Conservation (phyloP, 2,113 vertebrate species). For the Amia ocellicauda region DNA sequence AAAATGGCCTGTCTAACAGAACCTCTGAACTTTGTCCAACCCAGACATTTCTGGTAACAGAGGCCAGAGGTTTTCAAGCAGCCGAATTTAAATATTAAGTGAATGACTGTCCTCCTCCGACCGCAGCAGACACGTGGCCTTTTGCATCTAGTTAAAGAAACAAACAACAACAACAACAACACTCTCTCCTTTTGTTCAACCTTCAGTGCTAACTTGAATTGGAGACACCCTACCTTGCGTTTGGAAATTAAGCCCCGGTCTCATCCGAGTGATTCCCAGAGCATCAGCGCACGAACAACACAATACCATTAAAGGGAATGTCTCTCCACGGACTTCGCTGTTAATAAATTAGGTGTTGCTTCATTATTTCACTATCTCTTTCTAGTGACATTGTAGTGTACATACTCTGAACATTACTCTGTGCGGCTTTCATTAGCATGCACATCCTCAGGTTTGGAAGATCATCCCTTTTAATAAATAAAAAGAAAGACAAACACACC, state of each 20-base stretch:
- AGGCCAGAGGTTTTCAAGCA: too few species aligned
- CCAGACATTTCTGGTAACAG: too few species aligned
- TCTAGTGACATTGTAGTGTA: slow-evolving; percentile 77
- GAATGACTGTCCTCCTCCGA: too few species aligned
- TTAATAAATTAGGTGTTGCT: slow-evolving; percentile 73
- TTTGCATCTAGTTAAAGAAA: background rate
- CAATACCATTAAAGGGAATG: slow-evolving; percentile 61
- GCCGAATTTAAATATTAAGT: too few species aligned
- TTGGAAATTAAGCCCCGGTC: background rate
- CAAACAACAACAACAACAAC: too few species aligned
- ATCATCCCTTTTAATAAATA: slow-evolving; percentile 56
- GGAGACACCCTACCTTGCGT: background rate
- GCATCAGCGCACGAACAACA: background rate
- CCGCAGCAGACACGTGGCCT: too few species aligned
- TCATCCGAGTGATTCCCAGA: background rate
- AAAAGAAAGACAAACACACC: slow-evolving; percentile 59
- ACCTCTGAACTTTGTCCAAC: too few species aligned
- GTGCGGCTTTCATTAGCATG: slow-evolving; percentile 80
- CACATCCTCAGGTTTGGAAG: slow-evolving; percentile 70
- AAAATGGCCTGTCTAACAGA: too few species aligned
- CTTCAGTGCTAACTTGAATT: background rate
- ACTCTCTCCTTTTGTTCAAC: background rate
- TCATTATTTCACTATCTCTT: slow-evolving; percentile 72
- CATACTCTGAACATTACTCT: slow-evolving; percentile 73
- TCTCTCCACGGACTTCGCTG: slow-evolving; percentile 58